Base-by-base conservation (phyloP, 2,888 invertebrate species). In the Esperia sulphurella region DNA sequence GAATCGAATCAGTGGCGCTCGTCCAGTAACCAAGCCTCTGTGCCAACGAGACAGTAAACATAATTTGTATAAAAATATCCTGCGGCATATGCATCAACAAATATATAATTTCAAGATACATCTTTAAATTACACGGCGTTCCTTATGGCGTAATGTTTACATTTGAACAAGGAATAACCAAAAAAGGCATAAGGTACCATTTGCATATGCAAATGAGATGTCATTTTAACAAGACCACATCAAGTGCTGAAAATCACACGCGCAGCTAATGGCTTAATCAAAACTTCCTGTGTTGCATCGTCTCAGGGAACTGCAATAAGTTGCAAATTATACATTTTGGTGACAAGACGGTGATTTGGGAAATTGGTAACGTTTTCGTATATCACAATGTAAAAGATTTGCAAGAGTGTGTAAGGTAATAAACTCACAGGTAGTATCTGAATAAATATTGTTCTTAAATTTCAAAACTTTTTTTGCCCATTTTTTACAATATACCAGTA, bases 201-300 rank as follows among this genome's bases (percentile, higher is more conserved):
- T 14, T 14, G 14, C 14, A 10, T 43, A 43, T 43, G 40, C 48
- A 52, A 54, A 55, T 44, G 52, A 54, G 50, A 5, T 45, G 43
- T 50, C 50, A 53, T 55, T 51, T 46, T 14, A 28, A 38, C 13
- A 45, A 49, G 43, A 14, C 35, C 28, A 21, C 42, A 48, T 30
- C 54, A 54, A 48, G 59, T 61, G 64, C 64, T 65, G 65, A 68
- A 66, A 59, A 59, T 66, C 59, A 65, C 65, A 64, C 63, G 63
- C 68, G 57, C 65, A 43, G 49, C 35, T 75, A 63, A 85, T 83
- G 77, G 71, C 80, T 83, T 76, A 79, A 84, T 85, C 79, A 73
- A 63, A 51, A 57, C 64, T 60, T 35, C 35, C 35, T 10, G 35
- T n/a, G 21, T 5, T 14, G 39, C 13, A 5, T 13, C 13, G 13